Conservation (phyloP, 2,888 invertebrate species). For the Drosophila fungiperda region DNA sequence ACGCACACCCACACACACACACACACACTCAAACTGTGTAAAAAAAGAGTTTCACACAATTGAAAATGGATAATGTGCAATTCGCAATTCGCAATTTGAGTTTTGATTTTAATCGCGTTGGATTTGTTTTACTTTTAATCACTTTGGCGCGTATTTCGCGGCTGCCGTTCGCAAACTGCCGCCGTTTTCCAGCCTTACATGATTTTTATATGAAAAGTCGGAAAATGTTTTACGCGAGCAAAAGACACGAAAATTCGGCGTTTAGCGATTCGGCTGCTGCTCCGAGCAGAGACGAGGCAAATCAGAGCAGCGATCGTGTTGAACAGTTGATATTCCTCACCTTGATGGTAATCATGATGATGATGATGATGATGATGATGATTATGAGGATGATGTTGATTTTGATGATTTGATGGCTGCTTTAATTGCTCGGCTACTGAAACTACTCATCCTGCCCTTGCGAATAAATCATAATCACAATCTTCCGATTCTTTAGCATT, state of each 20-base stretch:
- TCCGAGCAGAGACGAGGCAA: slow-evolving; percentile 33
- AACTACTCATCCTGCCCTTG: slow-evolving; percentile 12
- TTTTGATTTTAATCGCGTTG: neutral
- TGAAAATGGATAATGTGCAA: slow-evolving; percentile 1
- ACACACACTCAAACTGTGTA: neutral
- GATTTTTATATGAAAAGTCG: slow-evolving; percentile 83
- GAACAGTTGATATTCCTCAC: slow-evolving; percentile 10
- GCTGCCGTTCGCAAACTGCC: slow-evolving; percentile 83
- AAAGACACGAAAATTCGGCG: slow-evolving; percentile 52
- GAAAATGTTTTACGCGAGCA: slow-evolving; percentile 55
- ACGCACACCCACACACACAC: neutral
- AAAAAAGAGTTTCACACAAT: neutral
- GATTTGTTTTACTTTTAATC: slow-evolving; percentile 10
- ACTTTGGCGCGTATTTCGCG: slow-evolving; percentile 67
- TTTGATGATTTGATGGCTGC: slow-evolving; percentile 18
- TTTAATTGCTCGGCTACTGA: neutral
- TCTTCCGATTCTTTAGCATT: neutral
- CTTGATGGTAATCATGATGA: neutral
- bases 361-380: slow-evolving; percentile 4
- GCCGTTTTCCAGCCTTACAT: slow-evolving; percentile 83
- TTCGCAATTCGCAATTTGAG: neutral
- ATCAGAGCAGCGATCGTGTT: slow-evolving; percentile 11
- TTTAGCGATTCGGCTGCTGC: slow-evolving; percentile 41
- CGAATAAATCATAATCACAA: neutral
- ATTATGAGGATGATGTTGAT: slow-evolving; percentile 6